phyloP scores from a whole-genome alignment of 2,797 vertebrate species.

The Amphiprion clarkii region DNA sequence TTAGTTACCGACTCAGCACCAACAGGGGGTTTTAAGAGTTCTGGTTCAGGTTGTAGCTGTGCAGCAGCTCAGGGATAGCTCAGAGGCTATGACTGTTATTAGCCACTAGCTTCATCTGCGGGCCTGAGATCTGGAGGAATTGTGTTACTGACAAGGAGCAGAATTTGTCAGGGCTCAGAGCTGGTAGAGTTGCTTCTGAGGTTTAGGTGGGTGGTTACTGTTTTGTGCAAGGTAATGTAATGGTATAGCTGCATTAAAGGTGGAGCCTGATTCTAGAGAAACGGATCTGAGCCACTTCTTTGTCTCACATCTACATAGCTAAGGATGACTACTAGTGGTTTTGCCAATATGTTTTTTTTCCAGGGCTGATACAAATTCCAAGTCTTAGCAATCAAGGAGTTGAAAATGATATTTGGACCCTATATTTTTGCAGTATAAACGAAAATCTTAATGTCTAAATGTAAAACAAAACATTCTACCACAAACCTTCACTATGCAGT shows the following conservation, averaged over 20 bases:
- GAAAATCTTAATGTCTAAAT: no score
- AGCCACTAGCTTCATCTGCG: conserved; percentile 55
- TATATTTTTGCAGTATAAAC: no score
- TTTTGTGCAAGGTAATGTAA: conserved; percentile 8
- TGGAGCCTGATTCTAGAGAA: neutral
- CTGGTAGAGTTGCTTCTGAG: conserved; percentile 19
- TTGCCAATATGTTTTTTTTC: no score
- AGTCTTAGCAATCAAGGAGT: no score
- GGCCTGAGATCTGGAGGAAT: conserved; percentile 32
- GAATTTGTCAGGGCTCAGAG: conserved; percentile 26
- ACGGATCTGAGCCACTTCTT: no score
- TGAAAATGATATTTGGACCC: no score
- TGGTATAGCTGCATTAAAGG: conserved; percentile 4
- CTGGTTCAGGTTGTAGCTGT: conserved; percentile 48
- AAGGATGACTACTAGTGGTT: no score
- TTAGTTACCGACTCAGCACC: conserved; percentile 82
- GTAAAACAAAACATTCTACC: no score
- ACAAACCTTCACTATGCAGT: no score
- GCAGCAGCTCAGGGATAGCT: conserved; percentile 49
- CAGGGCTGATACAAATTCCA: no score
- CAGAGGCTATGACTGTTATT: conserved; percentile 56
- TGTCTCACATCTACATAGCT: no score
- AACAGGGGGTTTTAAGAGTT: conserved; percentile 67
- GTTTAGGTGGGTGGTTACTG: conserved; percentile 20
- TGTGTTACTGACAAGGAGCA: neutral